Base-by-base conservation (phyloP, 2,888 invertebrate genomes). In the Sturmia bella region DNA sequence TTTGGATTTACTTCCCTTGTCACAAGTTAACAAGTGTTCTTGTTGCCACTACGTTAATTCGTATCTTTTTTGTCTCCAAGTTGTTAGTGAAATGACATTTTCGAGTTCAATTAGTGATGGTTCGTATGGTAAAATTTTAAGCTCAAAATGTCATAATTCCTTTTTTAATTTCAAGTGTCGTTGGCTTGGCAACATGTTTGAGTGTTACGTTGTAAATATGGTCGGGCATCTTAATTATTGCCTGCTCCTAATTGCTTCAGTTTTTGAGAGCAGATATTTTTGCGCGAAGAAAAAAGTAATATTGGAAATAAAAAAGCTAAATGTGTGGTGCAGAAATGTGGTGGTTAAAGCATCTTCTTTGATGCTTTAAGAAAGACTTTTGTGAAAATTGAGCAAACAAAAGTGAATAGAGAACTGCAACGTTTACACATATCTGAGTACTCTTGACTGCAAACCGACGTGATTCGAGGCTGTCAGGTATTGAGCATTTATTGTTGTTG, bases 61-160 rank as follows among this genome's bases (percentile, higher is more conserved):
- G 48, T 17, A n/a, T 41, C 5, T 27, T 9, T 45, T 15, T 57
- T n/a, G 17, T n/a, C n/a, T n/a, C 24, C 19, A 24, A 39, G 13
- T 24, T 39, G n/a, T 12, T 6, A 21, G 37, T 15, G 45, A 66
- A 72, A 64, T 64, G 57, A n/a, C 57, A 78, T 66, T 78, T 72
- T 52, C 17, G 37, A 52, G 24, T 66, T 52, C 59, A 66, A 79
- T 79, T 79, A 66, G 66, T 59, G 73, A 57, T 66, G 45, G 32
- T 50, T 78, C 54, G 69, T 77, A 54, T 54, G 56, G 24, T 48
- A 39, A 63, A 45, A 63, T 24, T 70, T 56, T 50, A 45, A 70
- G 69, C 63, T n/a, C 39, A 48, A 54, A 61, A 77, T 37, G 45
- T 17, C 15, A 64, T 64, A 24, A 43, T 72, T 72, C 27, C 6